A percentile compares a stretch with the other conserved stretches of the same genome.
Conservation (phyloP, 2,888 invertebrate genomes). For the Cistogaster globosa region DNA sequence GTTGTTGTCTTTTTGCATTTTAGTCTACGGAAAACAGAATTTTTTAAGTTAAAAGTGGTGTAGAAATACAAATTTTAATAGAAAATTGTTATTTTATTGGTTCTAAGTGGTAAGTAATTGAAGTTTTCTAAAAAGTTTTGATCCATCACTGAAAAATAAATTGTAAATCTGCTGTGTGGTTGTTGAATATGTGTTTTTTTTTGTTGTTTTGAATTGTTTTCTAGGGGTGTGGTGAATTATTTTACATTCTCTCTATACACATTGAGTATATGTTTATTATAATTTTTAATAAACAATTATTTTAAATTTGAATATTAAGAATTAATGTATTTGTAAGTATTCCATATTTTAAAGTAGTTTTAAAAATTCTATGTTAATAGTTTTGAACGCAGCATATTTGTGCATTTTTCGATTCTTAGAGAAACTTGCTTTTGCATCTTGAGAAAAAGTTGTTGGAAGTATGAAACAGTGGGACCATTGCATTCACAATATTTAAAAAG, state of each 20-base stretch:
- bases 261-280: too few species aligned
- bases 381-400: too few species aligned
- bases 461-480: too few species aligned
- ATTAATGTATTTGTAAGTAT: too few species aligned
- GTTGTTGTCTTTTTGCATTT: conserved; percentile 49
- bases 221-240: conserved; percentile 64
- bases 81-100: conserved; percentile 75
- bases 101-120: conserved; percentile 78
- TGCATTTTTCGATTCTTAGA: too few species aligned
- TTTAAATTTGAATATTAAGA: too few species aligned
- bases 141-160: background rate
- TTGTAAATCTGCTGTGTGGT: conserved; percentile 49
- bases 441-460: too few species aligned
- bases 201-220: conserved; percentile 35
- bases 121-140: conserved; percentile 47
- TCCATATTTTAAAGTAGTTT: too few species aligned
- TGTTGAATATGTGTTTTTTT: conserved; percentile 46
- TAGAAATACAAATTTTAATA: conserved; percentile 77
- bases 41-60: conserved; percentile 75
- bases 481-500: too few species aligned
- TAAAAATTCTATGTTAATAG: too few species aligned
- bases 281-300: too few species aligned
- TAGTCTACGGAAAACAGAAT: conserved; percentile 66
- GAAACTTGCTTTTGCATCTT: too few species aligned
- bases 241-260: background rate